Evolutionary conservation across 2,797 vertebrate species (phyloP).

Genomic region (Sebastes oblongus): DNA sequence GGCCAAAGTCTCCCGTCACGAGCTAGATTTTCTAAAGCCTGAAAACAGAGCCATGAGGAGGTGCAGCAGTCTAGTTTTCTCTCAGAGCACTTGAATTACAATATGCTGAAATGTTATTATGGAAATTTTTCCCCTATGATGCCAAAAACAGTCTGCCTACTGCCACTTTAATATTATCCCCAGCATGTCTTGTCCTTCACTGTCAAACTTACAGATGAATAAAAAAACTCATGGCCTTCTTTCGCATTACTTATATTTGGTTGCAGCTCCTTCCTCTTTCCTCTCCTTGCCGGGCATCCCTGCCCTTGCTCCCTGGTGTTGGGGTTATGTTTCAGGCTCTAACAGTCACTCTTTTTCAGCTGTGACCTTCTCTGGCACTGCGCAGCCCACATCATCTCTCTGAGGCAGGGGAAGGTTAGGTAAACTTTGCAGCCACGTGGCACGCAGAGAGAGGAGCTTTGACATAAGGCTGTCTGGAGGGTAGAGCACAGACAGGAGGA

Average conservation of each 20-base stretch:
- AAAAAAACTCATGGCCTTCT: neutral
- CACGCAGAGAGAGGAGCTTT: slow-evolving; percentile 38
- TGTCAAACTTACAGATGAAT: neutral
- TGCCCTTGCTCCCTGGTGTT: slow-evolving; percentile 9
- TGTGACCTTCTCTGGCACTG: slow-evolving; percentile 55
- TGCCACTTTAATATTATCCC: neutral
- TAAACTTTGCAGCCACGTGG: slow-evolving; percentile 47
- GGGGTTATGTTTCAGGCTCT: slow-evolving; percentile 46
- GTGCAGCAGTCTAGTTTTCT: too few relatives aligned
- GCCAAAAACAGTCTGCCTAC: too few relatives aligned
- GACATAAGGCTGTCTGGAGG: slow-evolving; percentile 73
- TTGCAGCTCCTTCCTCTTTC: slow-evolving; percentile 10
- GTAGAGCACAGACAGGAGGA: slow-evolving; percentile 50
- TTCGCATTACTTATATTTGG: slow-evolving; percentile 33
- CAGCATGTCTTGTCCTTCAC: neutral
- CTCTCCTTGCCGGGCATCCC: slow-evolving; percentile 17
- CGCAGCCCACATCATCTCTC: slow-evolving; percentile 31
- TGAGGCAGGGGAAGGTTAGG: slow-evolving; percentile 48
- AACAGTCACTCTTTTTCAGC: slow-evolving; percentile 40
- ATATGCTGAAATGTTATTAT: too few relatives aligned
- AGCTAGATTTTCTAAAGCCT: too few relatives aligned
- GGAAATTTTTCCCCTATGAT: too few relatives aligned
- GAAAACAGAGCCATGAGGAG: too few relatives aligned
- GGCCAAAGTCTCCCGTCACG: too few relatives aligned
- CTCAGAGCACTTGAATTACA: too few relatives aligned